Evolutionary conservation across 35 echinoderm and acorn worm species (phyloP), one percentile per base, ranked within the genome.

Genomic region (Strongylocentrotus purpuratus): DNA sequence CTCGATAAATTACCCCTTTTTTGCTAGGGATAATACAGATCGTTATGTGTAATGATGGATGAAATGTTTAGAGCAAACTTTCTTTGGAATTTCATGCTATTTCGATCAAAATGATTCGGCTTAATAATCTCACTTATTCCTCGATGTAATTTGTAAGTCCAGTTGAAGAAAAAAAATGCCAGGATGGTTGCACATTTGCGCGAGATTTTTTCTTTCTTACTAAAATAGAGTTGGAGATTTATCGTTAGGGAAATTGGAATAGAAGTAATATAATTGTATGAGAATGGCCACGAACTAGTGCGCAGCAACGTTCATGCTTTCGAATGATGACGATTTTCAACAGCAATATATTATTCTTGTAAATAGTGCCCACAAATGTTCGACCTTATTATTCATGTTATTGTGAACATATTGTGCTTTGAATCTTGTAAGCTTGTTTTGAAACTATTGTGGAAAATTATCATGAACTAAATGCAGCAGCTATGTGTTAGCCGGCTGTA

Each of bases 261-360:
- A 55, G 50, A 55, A 55, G 15, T 55, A 15, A 55, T 14, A 15
- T 55, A 15, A 55, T 55, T 55, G 50, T 55, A 13, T 55, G 65
- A 78, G 65, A 78, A 78, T 28, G 20, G 28, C 20, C 65, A 78
- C 4, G 65, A 78, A 78, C 22, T 28, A n/a, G 28, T n/a, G 65
- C 65, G 65, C 25, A 28, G 28, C 20, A 78, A 78, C 20, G 7
- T 78, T 78, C n/a, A 78, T 78, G 65, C 7, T 78, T 78, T 78
- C 28, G 28, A 28, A 78, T 78, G 65, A n/a, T 78, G 65, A 78
- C 4, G 7, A n/a, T n/a, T 78, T 78, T 22, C 65, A 78, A 78
- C 65, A 78, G 65, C 65, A 78, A 78, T 78, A 78, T 78, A 78
- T n/a, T 78, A 28, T 78, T 78, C 65, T 22, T 78, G 65, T 78